phyloP scores from a whole-genome alignment of 2,797 vertebrate genomes.

The Lateolabrax maculatus region DNA sequence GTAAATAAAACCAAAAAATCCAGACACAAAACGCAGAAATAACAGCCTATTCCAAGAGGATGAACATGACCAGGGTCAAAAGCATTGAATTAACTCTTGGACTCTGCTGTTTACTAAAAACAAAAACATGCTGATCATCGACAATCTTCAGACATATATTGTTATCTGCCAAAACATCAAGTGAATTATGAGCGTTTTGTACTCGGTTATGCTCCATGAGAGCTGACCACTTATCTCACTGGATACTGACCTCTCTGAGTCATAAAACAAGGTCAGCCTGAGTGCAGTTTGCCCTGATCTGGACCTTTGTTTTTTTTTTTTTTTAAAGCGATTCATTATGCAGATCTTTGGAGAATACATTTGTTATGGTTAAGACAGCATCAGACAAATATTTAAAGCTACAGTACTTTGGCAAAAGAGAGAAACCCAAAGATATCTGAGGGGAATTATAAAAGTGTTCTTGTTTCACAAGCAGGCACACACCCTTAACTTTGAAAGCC shows the following conservation, averaged over 20 bases:
- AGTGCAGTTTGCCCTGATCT: conserved; percentile 47
- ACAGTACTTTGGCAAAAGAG: conserved; percentile 49
- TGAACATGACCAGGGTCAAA: conserved; percentile 49
- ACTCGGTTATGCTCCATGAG: conserved; percentile 10
- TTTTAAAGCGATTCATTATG: conserved; percentile 8
- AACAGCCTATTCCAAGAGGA: conserved; percentile 4
- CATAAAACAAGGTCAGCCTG: conserved; percentile 51
- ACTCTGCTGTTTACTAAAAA: conserved; percentile 61
- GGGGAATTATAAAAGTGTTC: conserved; percentile 59
- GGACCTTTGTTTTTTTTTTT: too few species aligned
- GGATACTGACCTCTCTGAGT: conserved; percentile 62
- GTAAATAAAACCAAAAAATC: conserved; percentile 32
- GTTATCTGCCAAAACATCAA: conserved; percentile 65
- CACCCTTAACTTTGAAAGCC: conserved; percentile 44
- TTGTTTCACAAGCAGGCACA: conserved; percentile 46
- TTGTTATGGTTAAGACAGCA: conserved; percentile 68
- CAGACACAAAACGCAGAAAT: neutral
- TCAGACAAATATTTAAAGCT: conserved; percentile 74
- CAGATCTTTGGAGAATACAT: conserved; percentile 56
- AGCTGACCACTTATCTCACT: conserved; percentile 58
- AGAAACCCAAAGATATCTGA: conserved; percentile 47
- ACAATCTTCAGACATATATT: conserved; percentile 43
- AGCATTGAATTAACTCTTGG: conserved; percentile 40
- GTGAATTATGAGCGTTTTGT: conserved; percentile 61
- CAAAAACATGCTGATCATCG: conserved; percentile 62